Evolutionary conservation across 2,113 vertebrate genomes (phyloP).

Genomic region (Dromaius novaehollandiae): DNA sequence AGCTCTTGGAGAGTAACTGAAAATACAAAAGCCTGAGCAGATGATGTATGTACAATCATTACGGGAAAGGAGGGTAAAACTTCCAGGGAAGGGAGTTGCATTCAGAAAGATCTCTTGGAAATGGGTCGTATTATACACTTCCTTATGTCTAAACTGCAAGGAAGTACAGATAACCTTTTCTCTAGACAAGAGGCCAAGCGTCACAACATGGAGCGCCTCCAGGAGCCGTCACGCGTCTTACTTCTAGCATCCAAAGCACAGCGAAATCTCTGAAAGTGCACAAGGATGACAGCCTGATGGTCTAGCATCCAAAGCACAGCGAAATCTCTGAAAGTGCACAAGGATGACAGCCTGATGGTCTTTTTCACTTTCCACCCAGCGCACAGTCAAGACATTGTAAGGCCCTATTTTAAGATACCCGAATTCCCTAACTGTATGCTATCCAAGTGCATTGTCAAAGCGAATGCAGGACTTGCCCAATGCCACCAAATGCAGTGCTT

Average conservation of each 20-base stretch:
- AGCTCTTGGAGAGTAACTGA: background rate
- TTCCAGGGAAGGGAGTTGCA: background rate
- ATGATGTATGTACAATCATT: background rate
- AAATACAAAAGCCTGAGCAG: background rate
- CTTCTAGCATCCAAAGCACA: background rate
- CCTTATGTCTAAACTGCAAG: background rate
- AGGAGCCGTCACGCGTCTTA: background rate
- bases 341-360: background rate
- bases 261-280: background rate
- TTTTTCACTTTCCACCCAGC: background rate
- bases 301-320: background rate
- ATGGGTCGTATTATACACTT: background rate
- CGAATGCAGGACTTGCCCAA: background rate
- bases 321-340: background rate
- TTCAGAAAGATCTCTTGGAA: background rate
- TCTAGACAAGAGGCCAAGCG: background rate
- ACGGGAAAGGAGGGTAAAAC: background rate
- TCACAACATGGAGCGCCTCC: accelerated
- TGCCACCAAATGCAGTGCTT: background rate
- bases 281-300: background rate
- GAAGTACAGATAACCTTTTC: background rate
- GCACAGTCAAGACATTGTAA: background rate
- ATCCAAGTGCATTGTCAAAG: background rate
- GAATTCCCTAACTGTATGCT: background rate
- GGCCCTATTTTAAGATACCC: background rate